phyloP scores from a whole-genome alignment of 2,113 vertebrate species.

The Nothocercus nigrocapillus region DNA sequence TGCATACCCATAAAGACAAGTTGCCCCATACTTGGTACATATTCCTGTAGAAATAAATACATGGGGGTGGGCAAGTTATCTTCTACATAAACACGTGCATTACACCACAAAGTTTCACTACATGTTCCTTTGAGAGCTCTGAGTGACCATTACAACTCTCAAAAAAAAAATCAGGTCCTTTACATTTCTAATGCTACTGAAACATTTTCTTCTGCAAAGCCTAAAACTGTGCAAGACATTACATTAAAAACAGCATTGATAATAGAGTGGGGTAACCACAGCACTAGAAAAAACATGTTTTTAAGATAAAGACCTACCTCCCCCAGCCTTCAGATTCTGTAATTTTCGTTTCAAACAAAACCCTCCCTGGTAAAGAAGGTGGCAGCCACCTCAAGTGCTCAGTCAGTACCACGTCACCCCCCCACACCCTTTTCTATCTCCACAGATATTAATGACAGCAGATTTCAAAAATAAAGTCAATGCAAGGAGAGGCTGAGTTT shows the following conservation, averaged over 20 bases:
- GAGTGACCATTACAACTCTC: neutral
- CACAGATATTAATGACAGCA: neutral
- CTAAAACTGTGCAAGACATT: neutral
- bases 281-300: neutral
- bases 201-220: neutral
- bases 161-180: neutral
- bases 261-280: neutral
- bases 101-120: neutral
- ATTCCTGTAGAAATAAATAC: neutral
- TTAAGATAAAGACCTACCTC: neutral
- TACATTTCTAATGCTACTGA: neutral
- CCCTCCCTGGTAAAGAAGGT: neutral
- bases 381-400: no score
- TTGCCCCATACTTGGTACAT: no score
- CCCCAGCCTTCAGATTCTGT: neutral
- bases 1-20: neutral
- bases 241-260: neutral
- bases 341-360: neutral
- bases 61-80: neutral
- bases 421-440: no score
- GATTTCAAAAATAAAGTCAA: neutral
- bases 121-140: neutral
- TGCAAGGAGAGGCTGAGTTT: neutral
- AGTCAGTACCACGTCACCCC: neutral
- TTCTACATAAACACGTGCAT: neutral